phyloP scores from a whole-genome alignment of 2,888 invertebrate genomes.

The Nomada ferruginata region DNA sequence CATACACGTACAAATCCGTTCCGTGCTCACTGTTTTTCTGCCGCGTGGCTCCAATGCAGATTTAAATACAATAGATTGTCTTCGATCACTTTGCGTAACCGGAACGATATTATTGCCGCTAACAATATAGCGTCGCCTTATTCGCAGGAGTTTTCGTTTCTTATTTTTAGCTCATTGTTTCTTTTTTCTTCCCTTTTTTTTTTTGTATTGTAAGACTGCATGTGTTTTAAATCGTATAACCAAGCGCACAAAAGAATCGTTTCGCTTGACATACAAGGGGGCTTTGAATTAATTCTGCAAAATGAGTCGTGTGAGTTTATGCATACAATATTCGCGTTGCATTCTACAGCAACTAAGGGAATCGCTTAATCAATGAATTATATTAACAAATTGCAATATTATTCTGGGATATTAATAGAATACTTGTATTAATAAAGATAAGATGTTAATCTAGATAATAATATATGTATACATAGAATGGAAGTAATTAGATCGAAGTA shows the following conservation, averaged over 20 bases:
- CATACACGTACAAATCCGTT: neutral
- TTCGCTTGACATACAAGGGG: conserved; percentile 9
- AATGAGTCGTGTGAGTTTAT: conserved; percentile 1
- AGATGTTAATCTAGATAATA: too few relatives aligned
- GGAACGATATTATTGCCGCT: conserved; percentile 32
- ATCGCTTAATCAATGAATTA: neutral
- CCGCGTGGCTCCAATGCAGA: conserved; percentile 17
- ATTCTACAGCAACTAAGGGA: neutral
- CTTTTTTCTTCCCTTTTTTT: neutral
- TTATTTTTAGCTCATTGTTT: neutral
- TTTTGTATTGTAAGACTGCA: neutral
- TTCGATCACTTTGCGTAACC: conserved; percentile 48
- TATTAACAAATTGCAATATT: neutral
- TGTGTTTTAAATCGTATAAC: neutral
- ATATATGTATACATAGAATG: too few relatives aligned
- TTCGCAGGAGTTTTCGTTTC: neutral
- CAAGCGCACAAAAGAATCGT: conserved; percentile 1
- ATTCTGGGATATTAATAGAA: too few relatives aligned
- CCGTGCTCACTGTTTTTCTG: neutral
- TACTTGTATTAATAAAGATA: neutral
- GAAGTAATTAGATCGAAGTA: neutral
- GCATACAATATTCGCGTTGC: neutral
- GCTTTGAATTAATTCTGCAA: conserved; percentile 12
- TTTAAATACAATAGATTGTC: conserved; percentile 58
- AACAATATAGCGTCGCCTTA: conserved; percentile 19